Conservation (phyloP, 2,797 vertebrate species). For the Kryptopterus vitreolus region DNA sequence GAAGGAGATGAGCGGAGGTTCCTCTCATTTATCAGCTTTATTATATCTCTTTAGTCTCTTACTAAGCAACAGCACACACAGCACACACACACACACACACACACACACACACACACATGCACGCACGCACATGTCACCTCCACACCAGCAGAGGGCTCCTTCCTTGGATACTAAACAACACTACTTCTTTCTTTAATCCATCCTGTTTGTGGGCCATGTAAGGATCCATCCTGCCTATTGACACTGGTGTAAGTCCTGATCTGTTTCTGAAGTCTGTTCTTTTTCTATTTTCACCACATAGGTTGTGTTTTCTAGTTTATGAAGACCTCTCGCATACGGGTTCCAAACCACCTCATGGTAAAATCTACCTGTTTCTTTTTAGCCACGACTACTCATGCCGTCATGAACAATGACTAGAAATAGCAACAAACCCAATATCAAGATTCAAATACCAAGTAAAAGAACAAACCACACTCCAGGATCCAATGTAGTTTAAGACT, state of each 20-base stretch:
- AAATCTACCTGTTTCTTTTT: neutral
- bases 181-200: neutral
- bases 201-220: neutral
- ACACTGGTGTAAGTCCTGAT: neutral
- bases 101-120: constrained; percentile 1
- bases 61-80: constrained; percentile 37
- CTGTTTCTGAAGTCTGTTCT: neutral
- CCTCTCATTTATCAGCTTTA: constrained; percentile 68
- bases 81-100: neutral
- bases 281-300: too few species aligned
- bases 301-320: too few species aligned
- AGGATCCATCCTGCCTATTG: neutral
- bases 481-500: too few species aligned
- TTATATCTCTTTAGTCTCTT: constrained; percentile 61
- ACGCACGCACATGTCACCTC: constrained; percentile 11
- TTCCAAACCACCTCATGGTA: neutral
- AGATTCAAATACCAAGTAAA: too few species aligned
- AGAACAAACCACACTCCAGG: too few species aligned
- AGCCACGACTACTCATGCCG: too few species aligned
- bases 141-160: neutral
- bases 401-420: neutral
- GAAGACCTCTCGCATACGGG: too few species aligned
- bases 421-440: too few species aligned
- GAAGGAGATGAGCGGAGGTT: constrained; percentile 35
- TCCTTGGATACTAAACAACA: neutral